Evolutionary conservation across 2,113 vertebrate species (phyloP).

Genomic region (Archilochus colubris): DNA sequence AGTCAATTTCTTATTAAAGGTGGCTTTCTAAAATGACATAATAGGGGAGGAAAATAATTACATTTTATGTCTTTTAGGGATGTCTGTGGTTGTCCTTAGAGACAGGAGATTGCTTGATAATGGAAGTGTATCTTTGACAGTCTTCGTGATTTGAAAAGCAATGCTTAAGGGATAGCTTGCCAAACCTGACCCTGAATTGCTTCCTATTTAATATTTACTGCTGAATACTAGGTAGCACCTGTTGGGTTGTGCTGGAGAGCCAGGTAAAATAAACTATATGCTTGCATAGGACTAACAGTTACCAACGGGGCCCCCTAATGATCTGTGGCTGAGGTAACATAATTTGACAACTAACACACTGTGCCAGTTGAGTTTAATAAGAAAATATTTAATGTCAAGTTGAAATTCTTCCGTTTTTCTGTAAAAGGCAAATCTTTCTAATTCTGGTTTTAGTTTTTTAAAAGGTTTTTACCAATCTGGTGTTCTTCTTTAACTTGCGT

Average conservation of each 20-base stretch:
- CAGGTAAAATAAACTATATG: constrained; percentile 16
- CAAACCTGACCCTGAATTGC: constrained; percentile 46
- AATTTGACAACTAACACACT: constrained; percentile 53
- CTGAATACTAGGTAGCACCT: constrained; percentile 31
- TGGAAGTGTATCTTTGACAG: constrained; percentile 31
- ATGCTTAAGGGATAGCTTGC: constrained; percentile 20
- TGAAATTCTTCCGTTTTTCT: constrained; percentile 37
- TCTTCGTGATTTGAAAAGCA: constrained; percentile 42
- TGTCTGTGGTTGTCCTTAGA: constrained; percentile 23
- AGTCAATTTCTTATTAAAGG: constrained; percentile 14
- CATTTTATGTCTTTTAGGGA: not conserved
- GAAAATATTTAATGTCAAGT: constrained; percentile 19
- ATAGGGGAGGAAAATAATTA: not conserved
- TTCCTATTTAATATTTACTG: constrained; percentile 39
- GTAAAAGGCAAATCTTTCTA: constrained; percentile 10
- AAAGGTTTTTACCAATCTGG: not conserved
- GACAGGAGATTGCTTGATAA: constrained; percentile 10
- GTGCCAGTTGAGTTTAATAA: constrained; percentile 53
- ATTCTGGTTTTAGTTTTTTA: constrained; percentile 1
- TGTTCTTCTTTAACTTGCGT: constrained; percentile 53
- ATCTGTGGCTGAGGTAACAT: constrained; percentile 39
- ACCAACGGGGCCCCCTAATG: not conserved
- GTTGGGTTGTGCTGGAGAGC: constrained; percentile 38
- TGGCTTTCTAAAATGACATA: constrained; percentile 30
- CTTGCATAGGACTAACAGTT: constrained; percentile 42